Conservation (phyloP, 1,140 invertebrate species). For the Calycopis cecrops region DNA sequence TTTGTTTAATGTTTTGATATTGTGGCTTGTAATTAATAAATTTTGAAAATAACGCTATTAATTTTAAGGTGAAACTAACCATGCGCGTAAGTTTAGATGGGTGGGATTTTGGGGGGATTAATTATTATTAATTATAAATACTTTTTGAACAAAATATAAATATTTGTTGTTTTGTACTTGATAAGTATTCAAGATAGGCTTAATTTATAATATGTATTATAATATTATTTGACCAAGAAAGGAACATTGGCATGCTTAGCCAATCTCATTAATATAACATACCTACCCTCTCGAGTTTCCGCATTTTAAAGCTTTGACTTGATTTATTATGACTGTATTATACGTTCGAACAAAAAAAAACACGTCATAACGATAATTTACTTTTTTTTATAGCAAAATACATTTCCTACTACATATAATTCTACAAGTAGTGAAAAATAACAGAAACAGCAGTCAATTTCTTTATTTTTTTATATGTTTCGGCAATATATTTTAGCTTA, state of each 20-base stretch:
- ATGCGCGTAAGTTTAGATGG: slow-evolving; percentile 34
- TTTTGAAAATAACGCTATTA: slow-evolving; percentile 49
- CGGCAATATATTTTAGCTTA: no score
- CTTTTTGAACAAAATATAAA: slow-evolving; percentile 10
- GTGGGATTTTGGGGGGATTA: slow-evolving; percentile 18
- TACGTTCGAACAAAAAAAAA: slow-evolving; percentile 13
- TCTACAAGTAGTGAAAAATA: no score
- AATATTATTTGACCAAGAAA: background rate
- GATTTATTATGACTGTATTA: no score
- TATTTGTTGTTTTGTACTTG: slow-evolving; percentile 7
- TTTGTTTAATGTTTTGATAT: slow-evolving; percentile 60
- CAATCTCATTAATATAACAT: background rate
- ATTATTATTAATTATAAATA: slow-evolving; percentile 23
- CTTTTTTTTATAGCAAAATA: no score
- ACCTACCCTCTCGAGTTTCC: background rate
- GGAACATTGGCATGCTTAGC: background rate
- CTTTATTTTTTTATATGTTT: no score
- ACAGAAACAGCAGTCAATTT: no score
- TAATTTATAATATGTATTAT: background rate
- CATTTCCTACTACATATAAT: no score
- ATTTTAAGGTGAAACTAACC: slow-evolving; percentile 42
- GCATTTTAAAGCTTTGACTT: no score
- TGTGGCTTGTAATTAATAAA: slow-evolving; percentile 55
- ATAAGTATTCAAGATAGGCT: slow-evolving; percentile 4
- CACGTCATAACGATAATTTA: no score